phyloP scores from a whole-genome alignment of 2,113 vertebrate species.

The Lepisosteus osseus region DNA sequence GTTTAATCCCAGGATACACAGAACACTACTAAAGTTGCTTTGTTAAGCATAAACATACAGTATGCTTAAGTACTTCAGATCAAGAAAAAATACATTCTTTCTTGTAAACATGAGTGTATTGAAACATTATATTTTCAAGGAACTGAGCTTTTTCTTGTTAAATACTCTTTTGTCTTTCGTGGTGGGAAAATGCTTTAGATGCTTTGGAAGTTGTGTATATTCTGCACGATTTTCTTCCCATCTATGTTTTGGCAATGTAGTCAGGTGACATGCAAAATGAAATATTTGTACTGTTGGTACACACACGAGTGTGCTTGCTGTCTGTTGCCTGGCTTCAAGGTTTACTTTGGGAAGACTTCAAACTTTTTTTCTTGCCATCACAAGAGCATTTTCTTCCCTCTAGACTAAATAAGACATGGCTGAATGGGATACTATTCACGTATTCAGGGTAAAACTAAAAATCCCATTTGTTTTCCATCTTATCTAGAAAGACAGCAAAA shows the following conservation, averaged over 20 bases:
- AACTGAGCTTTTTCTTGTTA: not conserved
- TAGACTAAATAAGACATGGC: not conserved
- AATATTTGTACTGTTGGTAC: slow-evolving; percentile 2
- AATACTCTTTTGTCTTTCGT: not conserved
- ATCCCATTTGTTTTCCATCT: not conserved
- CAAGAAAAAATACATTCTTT: not conserved
- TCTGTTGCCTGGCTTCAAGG: not conserved
- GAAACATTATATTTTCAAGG: not conserved
- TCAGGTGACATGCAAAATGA: too few species aligned
- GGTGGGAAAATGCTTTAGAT: not conserved
- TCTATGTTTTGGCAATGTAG: too few species aligned
- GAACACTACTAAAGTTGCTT: too few species aligned
- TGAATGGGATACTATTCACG: not conserved
- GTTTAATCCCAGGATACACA: too few species aligned
- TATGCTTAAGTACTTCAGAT: not conserved
- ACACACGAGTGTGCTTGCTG: not conserved
- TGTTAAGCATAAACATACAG: too few species aligned
- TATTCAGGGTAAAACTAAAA: not conserved
- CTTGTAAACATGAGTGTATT: not conserved
- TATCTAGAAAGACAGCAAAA: not conserved
- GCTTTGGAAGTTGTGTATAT: not conserved
- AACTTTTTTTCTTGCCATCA: slow-evolving; percentile 6
- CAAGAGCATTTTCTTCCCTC: slow-evolving; percentile 2
- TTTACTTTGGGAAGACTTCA: slow-evolving; percentile 6
- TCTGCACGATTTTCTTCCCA: not conserved